Conservation (phyloP, 2,888 invertebrate species). For the Scotopteryx bipunctaria region DNA sequence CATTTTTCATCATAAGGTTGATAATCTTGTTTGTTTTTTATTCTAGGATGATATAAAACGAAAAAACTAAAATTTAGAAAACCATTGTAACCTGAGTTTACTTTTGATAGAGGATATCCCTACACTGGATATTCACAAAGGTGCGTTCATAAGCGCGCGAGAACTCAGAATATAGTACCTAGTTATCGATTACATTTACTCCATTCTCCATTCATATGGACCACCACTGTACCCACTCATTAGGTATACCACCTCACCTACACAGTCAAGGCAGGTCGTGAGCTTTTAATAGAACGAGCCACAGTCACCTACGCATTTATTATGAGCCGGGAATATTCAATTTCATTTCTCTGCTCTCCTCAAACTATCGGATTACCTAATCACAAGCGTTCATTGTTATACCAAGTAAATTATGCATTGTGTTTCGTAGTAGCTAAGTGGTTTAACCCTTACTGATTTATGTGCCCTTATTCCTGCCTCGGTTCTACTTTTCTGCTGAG, state of each 20-base stretch:
- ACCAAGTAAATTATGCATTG: constrained; percentile 45
- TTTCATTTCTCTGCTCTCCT: constrained; percentile 20
- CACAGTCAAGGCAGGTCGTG: constrained; percentile 2
- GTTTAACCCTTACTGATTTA: constrained; percentile 50
- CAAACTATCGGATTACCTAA: constrained; percentile 25
- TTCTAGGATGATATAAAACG: too few species aligned
- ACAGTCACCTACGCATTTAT: constrained; percentile 7
- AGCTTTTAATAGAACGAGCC: constrained; percentile 1
- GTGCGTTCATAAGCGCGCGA: too few species aligned
- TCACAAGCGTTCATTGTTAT: constrained; percentile 22
- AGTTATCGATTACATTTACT: too few species aligned
- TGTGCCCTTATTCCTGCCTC: constrained; percentile 36
- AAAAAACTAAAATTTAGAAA: too few species aligned
- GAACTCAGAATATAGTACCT: too few species aligned
- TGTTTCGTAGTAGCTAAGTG: constrained; percentile 36
- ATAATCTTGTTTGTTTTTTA: too few species aligned
- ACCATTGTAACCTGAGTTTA: too few species aligned
- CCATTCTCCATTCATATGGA: too few species aligned
- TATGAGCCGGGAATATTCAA: constrained; percentile 8
- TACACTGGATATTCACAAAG: too few species aligned
- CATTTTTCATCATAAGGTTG: too few species aligned
- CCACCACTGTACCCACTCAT: too few species aligned
- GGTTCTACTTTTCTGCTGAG: constrained; percentile 29
- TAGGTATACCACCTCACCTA: background rate
- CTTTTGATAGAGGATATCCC: too few species aligned